phyloP scores from a whole-genome alignment of 2,888 invertebrate species.

The Pseudoips prasinana region DNA sequence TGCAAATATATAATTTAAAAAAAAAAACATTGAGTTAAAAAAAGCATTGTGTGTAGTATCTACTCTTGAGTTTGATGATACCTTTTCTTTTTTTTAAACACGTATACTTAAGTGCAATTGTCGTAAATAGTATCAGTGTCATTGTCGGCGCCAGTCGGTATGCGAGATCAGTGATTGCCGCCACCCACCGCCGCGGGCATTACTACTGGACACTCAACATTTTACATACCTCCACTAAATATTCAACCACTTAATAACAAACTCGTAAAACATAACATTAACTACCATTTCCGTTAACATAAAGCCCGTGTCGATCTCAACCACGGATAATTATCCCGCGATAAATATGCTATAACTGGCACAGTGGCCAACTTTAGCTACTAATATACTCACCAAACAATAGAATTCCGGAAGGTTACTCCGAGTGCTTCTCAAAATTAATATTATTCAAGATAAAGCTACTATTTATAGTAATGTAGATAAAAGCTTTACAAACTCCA shows the following conservation, averaged over 20 bases:
- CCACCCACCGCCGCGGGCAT: slow-evolving; percentile 37
- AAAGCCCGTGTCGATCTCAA: no score
- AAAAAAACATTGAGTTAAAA: no score
- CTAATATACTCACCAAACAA: slow-evolving; percentile 22
- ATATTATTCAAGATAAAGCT: slow-evolving; percentile 23
- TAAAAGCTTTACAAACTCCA: slow-evolving; percentile 28
- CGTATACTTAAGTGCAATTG: no score
- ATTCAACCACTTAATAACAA: not conserved
- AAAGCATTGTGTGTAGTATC: no score
- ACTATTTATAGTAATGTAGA: slow-evolving; percentile 31
- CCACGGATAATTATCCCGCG: slow-evolving; percentile 3
- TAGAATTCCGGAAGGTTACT: slow-evolving; percentile 20
- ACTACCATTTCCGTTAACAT: no score
- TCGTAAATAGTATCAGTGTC: slow-evolving; percentile 19
- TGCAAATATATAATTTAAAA: no score
- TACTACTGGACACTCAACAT: slow-evolving; percentile 3
- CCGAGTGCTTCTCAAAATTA: slow-evolving; percentile 27
- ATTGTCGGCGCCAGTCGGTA: slow-evolving; percentile 35
- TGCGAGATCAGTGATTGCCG: slow-evolving; percentile 47
- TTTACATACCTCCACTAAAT: no score
- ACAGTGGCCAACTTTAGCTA: slow-evolving; percentile 16
- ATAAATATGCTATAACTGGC: not conserved
- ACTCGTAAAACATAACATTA: no score
- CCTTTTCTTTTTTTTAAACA: no score
- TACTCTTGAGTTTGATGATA: no score